phyloP scores from a whole-genome alignment of 1,140 invertebrate species.

The Neelides sp. region DNA sequence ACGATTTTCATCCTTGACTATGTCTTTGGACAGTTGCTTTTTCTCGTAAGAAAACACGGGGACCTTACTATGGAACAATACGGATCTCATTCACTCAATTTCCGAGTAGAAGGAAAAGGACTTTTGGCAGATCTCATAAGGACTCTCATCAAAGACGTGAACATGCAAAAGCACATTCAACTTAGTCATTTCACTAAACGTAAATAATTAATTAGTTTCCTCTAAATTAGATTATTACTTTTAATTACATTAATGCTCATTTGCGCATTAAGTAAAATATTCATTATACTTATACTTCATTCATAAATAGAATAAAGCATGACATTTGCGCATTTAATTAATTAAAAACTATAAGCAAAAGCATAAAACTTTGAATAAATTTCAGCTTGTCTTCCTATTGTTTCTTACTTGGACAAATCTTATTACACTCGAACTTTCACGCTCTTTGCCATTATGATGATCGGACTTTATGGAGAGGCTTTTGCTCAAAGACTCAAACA shows the following conservation, averaged over 20 bases:
- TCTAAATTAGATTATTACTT: too few relatives aligned
- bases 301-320: too few relatives aligned
- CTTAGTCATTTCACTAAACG: constrained; percentile 18
- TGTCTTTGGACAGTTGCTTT: constrained; percentile 14
- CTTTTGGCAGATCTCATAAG: constrained; percentile 21
- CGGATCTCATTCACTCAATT: constrained; percentile 14
- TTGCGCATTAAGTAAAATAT: too few relatives aligned
- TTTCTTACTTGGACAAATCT: not conserved
- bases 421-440: constrained; percentile 11
- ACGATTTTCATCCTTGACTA: constrained; percentile 18
- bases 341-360: too few relatives aligned
- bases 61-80: constrained; percentile 17
- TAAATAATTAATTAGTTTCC: too few relatives aligned
- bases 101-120: constrained; percentile 20
- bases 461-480: constrained; percentile 20
- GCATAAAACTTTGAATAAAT: too few relatives aligned
- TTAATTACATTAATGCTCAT: too few relatives aligned
- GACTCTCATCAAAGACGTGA: constrained; percentile 21
- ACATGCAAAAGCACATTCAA: constrained; percentile 19
- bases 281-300: too few relatives aligned
- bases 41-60: constrained; percentile 14
- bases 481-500: constrained; percentile 13
- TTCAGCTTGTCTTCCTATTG: constrained; percentile 22
- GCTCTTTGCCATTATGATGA: constrained; percentile 12
- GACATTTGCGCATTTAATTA: too few relatives aligned